These are phyloP conservation scores for Diadema setosum DNA, from an alignment of 35 echinoderm and acorn worm species.

Conservation along the genomic window DNA sequence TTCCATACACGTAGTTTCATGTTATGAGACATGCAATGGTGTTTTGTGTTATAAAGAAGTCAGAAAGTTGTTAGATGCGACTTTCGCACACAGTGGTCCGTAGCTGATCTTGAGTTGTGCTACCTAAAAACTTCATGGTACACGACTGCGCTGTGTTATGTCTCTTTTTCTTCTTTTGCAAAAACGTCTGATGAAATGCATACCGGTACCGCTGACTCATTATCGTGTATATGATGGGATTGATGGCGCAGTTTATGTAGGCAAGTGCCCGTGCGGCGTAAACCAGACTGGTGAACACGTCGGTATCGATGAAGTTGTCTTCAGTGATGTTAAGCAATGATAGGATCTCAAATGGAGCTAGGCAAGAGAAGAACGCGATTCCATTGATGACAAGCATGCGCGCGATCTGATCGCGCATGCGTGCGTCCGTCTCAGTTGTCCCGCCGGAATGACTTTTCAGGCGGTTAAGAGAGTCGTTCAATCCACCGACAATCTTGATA, in stretches of 20 bases:
- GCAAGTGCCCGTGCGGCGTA: neutral
- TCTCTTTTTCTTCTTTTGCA: neutral
- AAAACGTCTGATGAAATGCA: slow-evolving; percentile 56
- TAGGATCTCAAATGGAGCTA: slow-evolving; percentile 63
- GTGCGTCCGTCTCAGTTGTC: slow-evolving; percentile 28
- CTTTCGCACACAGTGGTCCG: neutral
- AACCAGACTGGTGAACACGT: neutral
- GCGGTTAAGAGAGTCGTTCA: slow-evolving; percentile 36
- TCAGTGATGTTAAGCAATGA: too few species aligned
- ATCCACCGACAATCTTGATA: slow-evolving; percentile 42
- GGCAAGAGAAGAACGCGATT: slow-evolving; percentile 66
- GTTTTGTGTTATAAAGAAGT: too few species aligned
- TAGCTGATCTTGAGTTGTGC: neutral
- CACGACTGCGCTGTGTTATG: neutral
- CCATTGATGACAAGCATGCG: slow-evolving; percentile 69
- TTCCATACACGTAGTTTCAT: neutral
- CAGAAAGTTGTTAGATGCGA: neutral
- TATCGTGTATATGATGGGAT: slow-evolving; percentile 65
- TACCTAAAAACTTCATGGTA: neutral
- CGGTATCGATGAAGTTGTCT: slow-evolving; percentile 2
- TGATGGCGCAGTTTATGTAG: slow-evolving; percentile 72
- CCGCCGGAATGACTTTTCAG: slow-evolving; percentile 1
- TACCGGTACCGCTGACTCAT: slow-evolving; percentile 69
- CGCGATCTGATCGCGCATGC: slow-evolving; percentile 64
- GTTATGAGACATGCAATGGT: too few species aligned